Percentiles rank a stretch among this genome's conserved stretches.
Evolutionary conservation across 92 coral and sea anemone genomes (phyloP).

Genomic region (Umimayanthus kanabou): DNA sequence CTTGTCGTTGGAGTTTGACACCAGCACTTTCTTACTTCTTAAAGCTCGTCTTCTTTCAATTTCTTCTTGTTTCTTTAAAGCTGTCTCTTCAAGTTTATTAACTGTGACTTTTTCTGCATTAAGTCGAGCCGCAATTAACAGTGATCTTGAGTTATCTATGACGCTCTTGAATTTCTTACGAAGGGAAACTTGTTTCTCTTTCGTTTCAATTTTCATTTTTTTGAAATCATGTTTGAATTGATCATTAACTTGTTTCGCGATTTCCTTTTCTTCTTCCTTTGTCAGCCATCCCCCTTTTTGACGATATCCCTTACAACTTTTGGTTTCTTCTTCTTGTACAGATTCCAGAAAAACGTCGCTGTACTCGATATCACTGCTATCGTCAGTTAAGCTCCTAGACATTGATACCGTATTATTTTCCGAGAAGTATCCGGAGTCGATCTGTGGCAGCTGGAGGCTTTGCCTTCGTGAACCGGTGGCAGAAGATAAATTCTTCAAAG

Average conservation of each 20-base stretch:
- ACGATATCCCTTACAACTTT: neutral
- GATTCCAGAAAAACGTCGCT: constrained; percentile 35
- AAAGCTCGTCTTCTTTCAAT: constrained; percentile 58
- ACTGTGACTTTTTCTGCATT: constrained; percentile 72
- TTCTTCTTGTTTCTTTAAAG: constrained; percentile 70
- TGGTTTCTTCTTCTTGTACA: neutral
- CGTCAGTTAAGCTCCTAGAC: constrained; percentile 15
- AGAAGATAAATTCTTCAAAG: neutral
- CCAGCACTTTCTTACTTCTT: constrained; percentile 45
- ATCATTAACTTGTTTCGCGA: constrained; percentile 63
- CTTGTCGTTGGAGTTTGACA: neutral
- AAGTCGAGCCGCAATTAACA: constrained; percentile 62
- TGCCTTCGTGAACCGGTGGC: neutral
- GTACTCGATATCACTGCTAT: constrained; percentile 24
- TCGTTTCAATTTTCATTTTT: constrained; percentile 60
- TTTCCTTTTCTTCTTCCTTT: constrained; percentile 65
- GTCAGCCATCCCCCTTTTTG: constrained; percentile 34
- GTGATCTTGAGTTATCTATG: constrained; percentile 57
- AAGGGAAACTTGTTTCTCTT: constrained; percentile 56
- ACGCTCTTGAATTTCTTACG: constrained; percentile 60
- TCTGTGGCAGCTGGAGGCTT: constrained; percentile 15
- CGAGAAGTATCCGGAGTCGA: neutral
- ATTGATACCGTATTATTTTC: neutral
- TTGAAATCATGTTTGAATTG: constrained; percentile 74
- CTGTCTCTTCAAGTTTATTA: constrained; percentile 63